Evolutionary conservation across 1,140 invertebrate genomes (phyloP), one percentile per base, ranked within the genome.

Genomic region (Armadillidium nasatum): DNA sequence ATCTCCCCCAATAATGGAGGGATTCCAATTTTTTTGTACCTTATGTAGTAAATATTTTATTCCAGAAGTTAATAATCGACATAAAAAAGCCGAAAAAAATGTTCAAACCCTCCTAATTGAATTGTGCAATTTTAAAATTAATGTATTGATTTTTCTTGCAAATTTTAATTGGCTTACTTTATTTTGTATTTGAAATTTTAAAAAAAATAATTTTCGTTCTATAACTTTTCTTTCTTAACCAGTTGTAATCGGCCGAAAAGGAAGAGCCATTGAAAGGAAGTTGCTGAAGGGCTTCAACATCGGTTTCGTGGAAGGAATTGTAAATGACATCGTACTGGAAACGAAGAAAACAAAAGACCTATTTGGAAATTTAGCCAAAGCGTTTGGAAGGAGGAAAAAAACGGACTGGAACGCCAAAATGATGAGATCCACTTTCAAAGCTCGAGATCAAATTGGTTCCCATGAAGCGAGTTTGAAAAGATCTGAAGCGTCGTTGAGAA

Each of bases 271-370:
- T 73, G 82, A 82, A 74, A 72, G 82, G 19, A 78, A 78, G 46
- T 76, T 82, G 13, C 73, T 76, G 77, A 82, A 82, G 71, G 82
- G 82, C 66, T 82, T 82, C 77, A 81, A 82, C 74, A 81, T 82
- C 44, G 76, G 78, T 43, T 73, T 77, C 67, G 79, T 81, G 54
- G 82, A 82, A 69, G 80, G 77, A 19, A 70, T 82, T 44, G 78
- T 82, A 67, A 78, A 77, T 10, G 78, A 80, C 13, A 76, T 81
- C 70, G 78, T 82, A 77, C 78, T 77, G 11, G 71, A 73, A 19
- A 73, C 79, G 15, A 79, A 80, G 68, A 82, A 81, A 45, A 71
- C 78, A n/a, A 78, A 76, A 71, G 79, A 80, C 74, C 75, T 82
- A 60, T 82, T 82, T 71, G 78, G 81, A 23, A 79, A 80, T 69